These are phyloP conservation scores for Chrysaora quinquecirrha DNA, from an alignment of 30 jellyfish, hydroid and myxozoan species.

Conservation along the genomic window DNA sequence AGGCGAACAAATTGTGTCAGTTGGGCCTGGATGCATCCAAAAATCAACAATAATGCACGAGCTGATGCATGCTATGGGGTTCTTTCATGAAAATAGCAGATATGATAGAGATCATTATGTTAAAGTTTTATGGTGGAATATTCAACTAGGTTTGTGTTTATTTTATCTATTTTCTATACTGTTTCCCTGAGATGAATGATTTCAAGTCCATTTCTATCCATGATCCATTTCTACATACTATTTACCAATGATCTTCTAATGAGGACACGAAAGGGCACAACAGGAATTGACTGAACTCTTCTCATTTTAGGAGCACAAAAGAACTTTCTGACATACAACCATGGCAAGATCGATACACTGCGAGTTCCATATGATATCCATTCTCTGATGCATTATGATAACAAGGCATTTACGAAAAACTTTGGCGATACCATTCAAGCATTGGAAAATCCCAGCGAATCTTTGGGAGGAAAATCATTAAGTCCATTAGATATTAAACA, in stretches of 20 bases:
- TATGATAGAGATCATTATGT: constrained; percentile 90
- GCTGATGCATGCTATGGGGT: constrained; percentile 93
- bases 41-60: constrained; percentile 76
- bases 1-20: constrained; percentile 85
- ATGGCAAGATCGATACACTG: constrained; percentile 80
- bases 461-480: constrained; percentile 72
- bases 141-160: constrained; percentile 79
- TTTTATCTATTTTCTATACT: no score
- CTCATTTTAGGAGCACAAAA: constrained; percentile 96
- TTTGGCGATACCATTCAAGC: constrained; percentile 87
- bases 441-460: constrained; percentile 66
- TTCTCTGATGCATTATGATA: constrained; percentile 84
- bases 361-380: constrained; percentile 87
- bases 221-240: no score
- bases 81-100: constrained; percentile 92
- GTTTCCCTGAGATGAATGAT: no score
- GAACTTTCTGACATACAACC: constrained; percentile 84
- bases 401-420: constrained; percentile 82
- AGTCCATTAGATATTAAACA: constrained; percentile 73
- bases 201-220: no score
- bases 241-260: no score
- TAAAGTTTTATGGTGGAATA: constrained; percentile 96
- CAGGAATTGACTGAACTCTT: no score
- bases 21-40: constrained; percentile 84
- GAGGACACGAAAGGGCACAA: no score